Percentiles rank a stretch among this genome's conserved stretches.
Conservation (phyloP, 1,140 invertebrate genomes). For the Bombus breviceps region DNA sequence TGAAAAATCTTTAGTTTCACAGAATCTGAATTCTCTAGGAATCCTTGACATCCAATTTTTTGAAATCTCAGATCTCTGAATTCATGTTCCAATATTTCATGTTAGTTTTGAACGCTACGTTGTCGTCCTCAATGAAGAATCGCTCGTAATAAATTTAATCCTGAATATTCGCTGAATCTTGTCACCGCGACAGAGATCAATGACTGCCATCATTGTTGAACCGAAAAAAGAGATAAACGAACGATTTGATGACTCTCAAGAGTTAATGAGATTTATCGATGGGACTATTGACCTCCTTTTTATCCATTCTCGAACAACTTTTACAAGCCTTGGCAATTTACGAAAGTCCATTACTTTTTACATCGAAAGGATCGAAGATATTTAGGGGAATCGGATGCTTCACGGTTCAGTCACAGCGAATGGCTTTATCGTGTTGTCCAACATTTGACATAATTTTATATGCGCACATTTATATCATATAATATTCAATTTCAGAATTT, state of each 20-base stretch:
- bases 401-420: too few relatives aligned
- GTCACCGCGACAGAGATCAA: not conserved
- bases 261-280: constrained; percentile 20
- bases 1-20: too few relatives aligned
- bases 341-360: not conserved
- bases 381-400: not conserved
- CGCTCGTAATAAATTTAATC: too few relatives aligned
- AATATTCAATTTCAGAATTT: too few relatives aligned
- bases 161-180: not conserved
- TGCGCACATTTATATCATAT: too few relatives aligned
- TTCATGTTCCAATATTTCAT: not conserved
- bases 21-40: too few relatives aligned
- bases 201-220: not conserved
- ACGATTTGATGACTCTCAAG: not conserved
- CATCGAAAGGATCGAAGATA: too few relatives aligned
- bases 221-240: constrained; percentile 1
- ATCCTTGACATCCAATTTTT: not conserved
- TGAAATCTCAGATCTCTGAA: not conserved
- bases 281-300: not conserved
- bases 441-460: too few relatives aligned
- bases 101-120: not conserved
- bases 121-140: too few relatives aligned
- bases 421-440: too few relatives aligned
- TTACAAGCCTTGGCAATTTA: not conserved
- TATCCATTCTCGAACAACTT: not conserved